phyloP scores from a whole-genome alignment of 2,113 vertebrate genomes.

The Agelaius phoeniceus region DNA sequence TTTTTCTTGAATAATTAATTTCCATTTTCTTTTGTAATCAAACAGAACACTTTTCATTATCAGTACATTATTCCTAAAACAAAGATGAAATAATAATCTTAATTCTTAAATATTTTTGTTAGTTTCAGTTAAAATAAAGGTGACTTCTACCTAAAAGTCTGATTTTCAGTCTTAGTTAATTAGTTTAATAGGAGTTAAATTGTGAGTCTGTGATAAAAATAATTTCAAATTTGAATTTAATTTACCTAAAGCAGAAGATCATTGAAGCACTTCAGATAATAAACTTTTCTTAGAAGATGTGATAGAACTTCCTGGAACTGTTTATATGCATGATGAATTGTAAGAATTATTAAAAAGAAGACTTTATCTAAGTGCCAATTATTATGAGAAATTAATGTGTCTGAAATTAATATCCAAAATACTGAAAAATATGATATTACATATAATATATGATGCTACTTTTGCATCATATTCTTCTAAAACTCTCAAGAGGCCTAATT shows the following conservation, averaged over 20 bases:
- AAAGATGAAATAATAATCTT: not conserved
- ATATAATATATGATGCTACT: not conserved
- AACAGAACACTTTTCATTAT: not conserved
- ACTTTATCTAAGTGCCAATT: not conserved
- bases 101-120: not conserved
- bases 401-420: not conserved
- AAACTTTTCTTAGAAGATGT: not conserved
- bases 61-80: not conserved
- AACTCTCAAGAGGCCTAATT: not conserved
- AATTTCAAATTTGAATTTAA: conserved; percentile 16
- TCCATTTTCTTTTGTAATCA: not conserved
- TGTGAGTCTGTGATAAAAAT: not conserved
- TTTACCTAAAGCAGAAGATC: conserved; percentile 14
- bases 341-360: not conserved
- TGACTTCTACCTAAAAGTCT: not conserved
- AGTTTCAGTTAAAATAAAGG: not conserved
- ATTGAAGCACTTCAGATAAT: not conserved
- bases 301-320: not conserved
- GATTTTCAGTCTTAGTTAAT: not conserved
- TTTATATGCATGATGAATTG: conserved; percentile 1
- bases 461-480: not conserved
- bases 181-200: not conserved
- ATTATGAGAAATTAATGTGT: not conserved
- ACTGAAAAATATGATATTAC: not conserved
- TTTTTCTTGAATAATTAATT: not conserved